Conservation (phyloP, 2,888 invertebrate species). For the Margaritifera margaritifera region DNA sequence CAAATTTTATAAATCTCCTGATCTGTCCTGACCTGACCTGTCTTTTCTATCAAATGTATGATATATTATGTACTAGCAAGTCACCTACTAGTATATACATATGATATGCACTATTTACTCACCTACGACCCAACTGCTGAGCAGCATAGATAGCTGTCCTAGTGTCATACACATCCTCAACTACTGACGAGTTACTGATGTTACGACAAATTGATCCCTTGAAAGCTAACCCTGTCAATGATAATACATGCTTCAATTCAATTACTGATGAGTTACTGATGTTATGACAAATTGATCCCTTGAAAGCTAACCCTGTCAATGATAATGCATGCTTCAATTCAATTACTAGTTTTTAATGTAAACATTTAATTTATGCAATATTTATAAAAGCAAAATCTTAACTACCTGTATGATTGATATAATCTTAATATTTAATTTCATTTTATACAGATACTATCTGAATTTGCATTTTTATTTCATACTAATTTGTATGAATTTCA, state of each 20-base stretch:
- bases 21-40: too few species aligned
- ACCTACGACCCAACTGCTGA: conserved; percentile 28
- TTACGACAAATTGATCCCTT: conserved; percentile 36
- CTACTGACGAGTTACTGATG: conserved; percentile 36
- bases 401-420: too few species aligned
- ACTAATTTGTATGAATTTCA: too few species aligned
- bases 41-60: not conserved
- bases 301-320: conserved; percentile 23
- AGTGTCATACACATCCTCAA: conserved; percentile 33
- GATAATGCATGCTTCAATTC: not conserved
- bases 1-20: too few species aligned
- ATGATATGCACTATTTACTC: not conserved
- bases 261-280: conserved; percentile 34
- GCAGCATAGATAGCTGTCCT: conserved; percentile 30
- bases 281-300: conserved; percentile 34
- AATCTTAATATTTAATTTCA: too few species aligned
- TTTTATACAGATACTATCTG: too few species aligned
- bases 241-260: not conserved
- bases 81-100: not conserved
- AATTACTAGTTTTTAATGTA: not conserved
- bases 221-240: conserved; percentile 20
- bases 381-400: too few species aligned
- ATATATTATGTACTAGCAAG: not conserved
- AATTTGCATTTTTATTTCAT: too few species aligned
- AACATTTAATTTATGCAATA: too few species aligned